Conservation (phyloP, 2,113 vertebrate species). For the Rhynchomys soricoides region DNA sequence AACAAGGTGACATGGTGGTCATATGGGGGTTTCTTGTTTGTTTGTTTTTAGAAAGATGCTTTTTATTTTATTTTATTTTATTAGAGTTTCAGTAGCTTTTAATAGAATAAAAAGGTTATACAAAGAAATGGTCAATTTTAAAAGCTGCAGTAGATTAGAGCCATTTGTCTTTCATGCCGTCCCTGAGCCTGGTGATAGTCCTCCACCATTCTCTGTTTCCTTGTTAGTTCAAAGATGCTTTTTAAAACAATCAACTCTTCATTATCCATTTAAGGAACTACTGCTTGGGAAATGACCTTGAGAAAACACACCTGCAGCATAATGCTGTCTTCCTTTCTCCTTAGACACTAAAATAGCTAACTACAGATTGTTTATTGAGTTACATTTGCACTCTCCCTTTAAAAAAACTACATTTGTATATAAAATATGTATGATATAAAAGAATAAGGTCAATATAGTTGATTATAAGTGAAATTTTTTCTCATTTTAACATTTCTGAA, state of each 20-base stretch:
- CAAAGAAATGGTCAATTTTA: too few species aligned
- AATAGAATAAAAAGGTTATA: too few species aligned
- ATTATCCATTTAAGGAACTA: neutral
- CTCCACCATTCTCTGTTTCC: too few species aligned
- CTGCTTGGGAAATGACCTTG: neutral
- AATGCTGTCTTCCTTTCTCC: neutral
- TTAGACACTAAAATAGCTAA: neutral
- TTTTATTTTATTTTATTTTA: too few species aligned
- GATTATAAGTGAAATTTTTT: conserved; percentile 5
- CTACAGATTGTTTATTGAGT: neutral
- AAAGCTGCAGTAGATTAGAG: too few species aligned
- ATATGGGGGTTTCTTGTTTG: neutral
- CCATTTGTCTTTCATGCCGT: too few species aligned
- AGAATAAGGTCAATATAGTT: neutral
- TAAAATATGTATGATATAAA: neutral
- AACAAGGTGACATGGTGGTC: neutral
- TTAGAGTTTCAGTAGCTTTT: too few species aligned
- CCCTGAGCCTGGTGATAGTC: too few species aligned
- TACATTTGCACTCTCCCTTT: conserved; percentile 29
- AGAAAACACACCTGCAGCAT: neutral
- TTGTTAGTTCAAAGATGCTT: conserved; percentile 14
- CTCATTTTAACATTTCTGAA: conserved; percentile 37
- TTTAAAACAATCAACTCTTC: conserved; percentile 25
- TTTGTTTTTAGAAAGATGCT: conserved; percentile 19
- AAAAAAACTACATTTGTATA: conserved; percentile 29